Evolutionary conservation across 2,888 invertebrate species (phyloP).

Genomic region (Agrochola macilenta): DNA sequence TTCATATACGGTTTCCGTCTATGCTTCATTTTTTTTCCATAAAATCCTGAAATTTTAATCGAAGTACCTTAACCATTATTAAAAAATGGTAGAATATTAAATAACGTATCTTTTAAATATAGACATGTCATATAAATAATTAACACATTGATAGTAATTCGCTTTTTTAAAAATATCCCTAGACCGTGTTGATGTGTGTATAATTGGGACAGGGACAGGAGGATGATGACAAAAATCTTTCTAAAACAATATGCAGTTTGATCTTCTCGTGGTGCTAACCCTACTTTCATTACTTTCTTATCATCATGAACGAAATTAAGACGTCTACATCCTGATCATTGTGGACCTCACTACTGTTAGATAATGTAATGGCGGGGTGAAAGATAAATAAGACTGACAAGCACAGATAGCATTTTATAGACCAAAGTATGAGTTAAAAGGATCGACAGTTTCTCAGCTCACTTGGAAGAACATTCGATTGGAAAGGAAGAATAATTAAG

Average conservation of each 20-base stretch:
- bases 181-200: too few species aligned
- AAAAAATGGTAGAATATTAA: too few species aligned
- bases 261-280: conserved; percentile 46
- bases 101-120: too few species aligned
- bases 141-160: too few species aligned
- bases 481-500: neutral
- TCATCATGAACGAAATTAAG: conserved; percentile 79
- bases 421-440: conserved; percentile 10
- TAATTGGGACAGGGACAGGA: too few species aligned
- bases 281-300: conserved; percentile 64
- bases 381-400: conserved; percentile 79
- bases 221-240: neutral
- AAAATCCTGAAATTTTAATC: too few species aligned
- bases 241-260: neutral
- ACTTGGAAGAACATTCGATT: conserved; percentile 6
- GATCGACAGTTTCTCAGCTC: neutral
- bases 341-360: conserved; percentile 80
- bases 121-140: too few species aligned
- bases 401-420: conserved; percentile 48
- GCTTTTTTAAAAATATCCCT: too few species aligned
- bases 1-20: too few species aligned
- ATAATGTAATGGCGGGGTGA: conserved; percentile 65
- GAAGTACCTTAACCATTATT: too few species aligned
- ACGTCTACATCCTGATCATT: conserved; percentile 82
- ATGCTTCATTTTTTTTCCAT: too few species aligned